Evolutionary conservation across 1,140 invertebrate genomes (phyloP).

Genomic region (Euglossa dilemma): DNA sequence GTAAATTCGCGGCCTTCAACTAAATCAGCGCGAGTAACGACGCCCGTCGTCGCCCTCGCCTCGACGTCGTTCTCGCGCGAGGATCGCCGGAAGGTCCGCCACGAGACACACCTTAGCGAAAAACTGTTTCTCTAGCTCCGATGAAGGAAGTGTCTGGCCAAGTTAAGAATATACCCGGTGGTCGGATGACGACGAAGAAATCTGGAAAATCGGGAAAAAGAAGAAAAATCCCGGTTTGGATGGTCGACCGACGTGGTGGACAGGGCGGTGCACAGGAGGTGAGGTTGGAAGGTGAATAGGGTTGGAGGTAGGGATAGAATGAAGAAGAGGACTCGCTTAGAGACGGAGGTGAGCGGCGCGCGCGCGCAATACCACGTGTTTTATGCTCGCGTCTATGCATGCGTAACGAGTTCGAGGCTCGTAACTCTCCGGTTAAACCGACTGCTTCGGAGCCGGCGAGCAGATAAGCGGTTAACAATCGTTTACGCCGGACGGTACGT

Average conservation of each 20-base stretch:
- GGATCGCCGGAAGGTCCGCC: conserved; percentile 45
- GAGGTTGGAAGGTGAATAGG: too few relatives aligned
- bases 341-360: background rate
- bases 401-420: conserved; percentile 71
- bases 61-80: conserved; percentile 11
- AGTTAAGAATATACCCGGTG: background rate
- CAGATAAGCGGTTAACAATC: conserved; percentile 64
- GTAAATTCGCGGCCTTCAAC: conserved; percentile 73
- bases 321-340: conserved; percentile 35
- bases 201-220: too few relatives aligned
- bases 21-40: conserved; percentile 70
- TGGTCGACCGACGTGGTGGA: background rate
- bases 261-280: too few relatives aligned
- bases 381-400: conserved; percentile 71
- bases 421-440: conserved; percentile 64
- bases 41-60: conserved; percentile 51
- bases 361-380: conserved; percentile 56
- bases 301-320: background rate
- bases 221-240: conserved; percentile 15
- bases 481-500: conserved; percentile 26
- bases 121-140: background rate
- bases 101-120: background rate
- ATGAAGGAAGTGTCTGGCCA: background rate
- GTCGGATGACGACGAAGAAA: background rate
- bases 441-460: conserved; percentile 32